Base-by-base conservation (phyloP, 2,888 invertebrate species). In the Chaitophorus viminalis region DNA sequence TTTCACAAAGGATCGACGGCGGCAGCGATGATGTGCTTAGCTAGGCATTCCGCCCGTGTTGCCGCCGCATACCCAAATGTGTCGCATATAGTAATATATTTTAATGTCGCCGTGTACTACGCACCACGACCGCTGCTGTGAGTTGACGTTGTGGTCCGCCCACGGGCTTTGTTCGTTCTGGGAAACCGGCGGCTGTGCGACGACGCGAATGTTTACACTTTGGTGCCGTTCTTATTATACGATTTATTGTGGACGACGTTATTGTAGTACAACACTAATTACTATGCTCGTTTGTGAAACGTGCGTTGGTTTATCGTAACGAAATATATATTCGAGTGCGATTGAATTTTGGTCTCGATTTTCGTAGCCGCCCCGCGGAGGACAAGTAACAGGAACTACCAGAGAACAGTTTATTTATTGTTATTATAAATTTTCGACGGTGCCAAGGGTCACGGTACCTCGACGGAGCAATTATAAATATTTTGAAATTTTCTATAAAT, bases 121-220 rank as follows among this genome's bases (percentile, higher is more conserved):
- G 46, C 14, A 46, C 46, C 14, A 33, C 76, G 39, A 52, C 46
- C 25, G 84, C 33, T 17, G 77, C n/a, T 39, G 29, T 39, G n/a
- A 29, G 77, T n/a, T 77, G 77, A 18, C 21, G 52, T 8, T 5
- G 83, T 36, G 83, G 11, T 85, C 72, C 86, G 60, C 86, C 86
- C 78, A 86, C 86, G 78, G 70, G 25, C n/a, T 33, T 77, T 52
- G 77, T 79, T 72, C 86, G 39, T 86, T 86, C 86, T 60, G 9
- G 54, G 79, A 86, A 86, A 72, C 60, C 17, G 70, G 21, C 72
- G 65, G 29, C 46, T 39, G 72, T 17, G 70, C 82, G 52, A n/a
- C 65, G 52, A n/a, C 65, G 52, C 18, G 52, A 3, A n/a, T 85
- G 77, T 85, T 85, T 79, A 60, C 36, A 60, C 70, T 78, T 79